These are phyloP conservation scores for Eupeodes latifasciatus DNA, from an alignment of 2,888 invertebrate species.

Conservation along the genomic window DNA sequence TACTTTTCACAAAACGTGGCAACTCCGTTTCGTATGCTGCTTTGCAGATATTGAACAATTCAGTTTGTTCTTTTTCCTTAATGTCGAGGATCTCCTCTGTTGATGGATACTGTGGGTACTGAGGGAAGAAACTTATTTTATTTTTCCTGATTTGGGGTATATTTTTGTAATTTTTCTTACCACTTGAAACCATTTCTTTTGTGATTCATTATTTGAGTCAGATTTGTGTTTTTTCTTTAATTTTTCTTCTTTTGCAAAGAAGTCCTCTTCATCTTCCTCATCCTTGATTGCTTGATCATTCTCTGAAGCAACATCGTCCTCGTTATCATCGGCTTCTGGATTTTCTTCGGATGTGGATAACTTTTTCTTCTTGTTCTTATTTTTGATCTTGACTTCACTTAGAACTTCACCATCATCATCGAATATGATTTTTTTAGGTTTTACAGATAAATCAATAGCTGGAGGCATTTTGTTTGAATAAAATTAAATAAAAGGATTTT, in stretches of 20 bases:
- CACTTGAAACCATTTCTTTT: constrained; percentile 82
- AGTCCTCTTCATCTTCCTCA: constrained; percentile 77
- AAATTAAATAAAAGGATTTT: constrained; percentile 13
- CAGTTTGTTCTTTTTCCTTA: constrained; percentile 82
- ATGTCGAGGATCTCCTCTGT: constrained; percentile 81
- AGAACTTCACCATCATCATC: constrained; percentile 79
- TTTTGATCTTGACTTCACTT: constrained; percentile 73
- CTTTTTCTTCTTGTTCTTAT: constrained; percentile 66
- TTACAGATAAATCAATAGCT: constrained; percentile 60
- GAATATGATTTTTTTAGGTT: constrained; percentile 81
- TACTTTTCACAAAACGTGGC: constrained; percentile 80
- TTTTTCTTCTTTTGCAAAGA: constrained; percentile 77
- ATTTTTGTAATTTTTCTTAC: constrained; percentile 77
- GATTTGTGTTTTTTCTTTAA: constrained; percentile 73
- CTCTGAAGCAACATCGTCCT: constrained; percentile 22
- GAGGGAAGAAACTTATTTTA: constrained; percentile 5
- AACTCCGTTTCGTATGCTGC: constrained; percentile 81
- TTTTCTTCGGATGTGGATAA: constrained; percentile 12
- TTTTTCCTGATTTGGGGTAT: too few species aligned
- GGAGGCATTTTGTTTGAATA: constrained; percentile 48
- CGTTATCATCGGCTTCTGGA: constrained; percentile 21
- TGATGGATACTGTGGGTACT: constrained; percentile 81
- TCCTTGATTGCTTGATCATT: neutral
- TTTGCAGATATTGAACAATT: constrained; percentile 81
- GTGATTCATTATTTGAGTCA: constrained; percentile 76